Conservation (phyloP, 2,797 vertebrate genomes). For the Novumbra hubbsi region DNA sequence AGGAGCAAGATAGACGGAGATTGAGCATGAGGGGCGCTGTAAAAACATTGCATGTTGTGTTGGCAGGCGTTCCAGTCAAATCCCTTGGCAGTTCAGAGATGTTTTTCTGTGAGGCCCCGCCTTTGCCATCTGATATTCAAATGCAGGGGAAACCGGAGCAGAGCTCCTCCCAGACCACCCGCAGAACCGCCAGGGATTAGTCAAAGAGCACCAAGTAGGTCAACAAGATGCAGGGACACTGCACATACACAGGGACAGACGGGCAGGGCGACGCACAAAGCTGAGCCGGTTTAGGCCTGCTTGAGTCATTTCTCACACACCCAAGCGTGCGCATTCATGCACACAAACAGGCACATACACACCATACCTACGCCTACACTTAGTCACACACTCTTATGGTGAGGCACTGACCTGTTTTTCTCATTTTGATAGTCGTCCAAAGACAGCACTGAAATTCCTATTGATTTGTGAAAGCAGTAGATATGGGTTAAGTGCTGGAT, state of each 20-base stretch:
- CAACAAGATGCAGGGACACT: slow-evolving; percentile 72
- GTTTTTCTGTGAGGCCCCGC: slow-evolving; percentile 54
- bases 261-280: slow-evolving; percentile 53
- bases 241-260: slow-evolving; percentile 44
- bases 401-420: slow-evolving; percentile 70
- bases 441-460: slow-evolving; percentile 73
- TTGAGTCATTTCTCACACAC: slow-evolving; percentile 33
- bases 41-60: slow-evolving; percentile 65
- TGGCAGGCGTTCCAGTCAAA: slow-evolving; percentile 70
- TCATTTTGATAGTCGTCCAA: slow-evolving; percentile 67
- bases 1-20: background rate
- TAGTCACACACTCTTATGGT: slow-evolving; percentile 26
- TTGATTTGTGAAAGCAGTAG: slow-evolving; percentile 62
- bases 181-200: slow-evolving; percentile 71
- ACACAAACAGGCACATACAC: slow-evolving; percentile 16
- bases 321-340: slow-evolving; percentile 19
- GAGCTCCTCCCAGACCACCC: slow-evolving; percentile 72
- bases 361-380: background rate
- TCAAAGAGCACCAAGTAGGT: slow-evolving; percentile 81
- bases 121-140: slow-evolving; percentile 80
- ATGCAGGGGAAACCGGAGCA: slow-evolving; percentile 69
- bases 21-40: slow-evolving; percentile 28
- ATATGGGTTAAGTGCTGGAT: slow-evolving; percentile 63
- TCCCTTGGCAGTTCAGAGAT: slow-evolving; percentile 61
- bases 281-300: slow-evolving; percentile 56